Conservation (phyloP, 2,888 invertebrate species). For the Chymomyza caudatula region DNA sequence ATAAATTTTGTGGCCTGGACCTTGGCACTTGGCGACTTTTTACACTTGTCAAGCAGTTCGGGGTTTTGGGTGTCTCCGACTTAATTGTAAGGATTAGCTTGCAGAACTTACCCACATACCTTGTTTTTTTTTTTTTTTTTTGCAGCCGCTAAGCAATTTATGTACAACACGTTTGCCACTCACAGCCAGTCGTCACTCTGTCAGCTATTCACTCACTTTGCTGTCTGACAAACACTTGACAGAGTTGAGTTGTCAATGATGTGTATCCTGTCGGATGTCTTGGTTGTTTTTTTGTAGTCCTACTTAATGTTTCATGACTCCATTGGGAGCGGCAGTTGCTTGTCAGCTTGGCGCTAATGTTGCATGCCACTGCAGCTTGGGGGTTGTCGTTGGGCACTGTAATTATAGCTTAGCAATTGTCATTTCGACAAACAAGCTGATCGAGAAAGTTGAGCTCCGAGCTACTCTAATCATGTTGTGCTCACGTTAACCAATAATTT, state of each 20-base stretch:
- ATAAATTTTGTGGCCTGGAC: conserved; percentile 27
- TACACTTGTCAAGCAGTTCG: conserved; percentile 17
- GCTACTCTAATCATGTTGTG: conserved; percentile 39
- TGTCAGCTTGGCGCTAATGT: conserved; percentile 58
- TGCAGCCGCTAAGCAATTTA: conserved; percentile 51
- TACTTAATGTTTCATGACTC: conserved; percentile 4
- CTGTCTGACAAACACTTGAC: conserved; percentile 42
- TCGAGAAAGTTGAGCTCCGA: not conserved
- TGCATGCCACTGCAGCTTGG: conserved; percentile 27
- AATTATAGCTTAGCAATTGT: conserved; percentile 15
- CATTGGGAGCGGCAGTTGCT: conserved; percentile 24
- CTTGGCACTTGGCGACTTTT: conserved; percentile 1
- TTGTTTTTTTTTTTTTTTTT: conserved; percentile 6
- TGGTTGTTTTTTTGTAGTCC: conserved; percentile 29
- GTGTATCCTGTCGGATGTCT: conserved; percentile 48
- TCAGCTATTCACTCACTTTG: conserved; percentile 36
- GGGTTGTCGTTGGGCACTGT: no score
- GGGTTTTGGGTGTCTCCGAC: conserved; percentile 43
- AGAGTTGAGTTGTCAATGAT: conserved; percentile 48
- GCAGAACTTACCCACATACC: conserved; percentile 18
- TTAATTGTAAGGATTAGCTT: conserved; percentile 68
- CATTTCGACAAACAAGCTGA: conserved; percentile 13
- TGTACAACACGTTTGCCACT: conserved; percentile 59
- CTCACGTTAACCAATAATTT: conserved; percentile 59
- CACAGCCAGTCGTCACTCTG: conserved; percentile 30